Evolutionary conservation across 2,888 invertebrate genomes (phyloP).

Genomic region (Hirudinaria manillensis): DNA sequence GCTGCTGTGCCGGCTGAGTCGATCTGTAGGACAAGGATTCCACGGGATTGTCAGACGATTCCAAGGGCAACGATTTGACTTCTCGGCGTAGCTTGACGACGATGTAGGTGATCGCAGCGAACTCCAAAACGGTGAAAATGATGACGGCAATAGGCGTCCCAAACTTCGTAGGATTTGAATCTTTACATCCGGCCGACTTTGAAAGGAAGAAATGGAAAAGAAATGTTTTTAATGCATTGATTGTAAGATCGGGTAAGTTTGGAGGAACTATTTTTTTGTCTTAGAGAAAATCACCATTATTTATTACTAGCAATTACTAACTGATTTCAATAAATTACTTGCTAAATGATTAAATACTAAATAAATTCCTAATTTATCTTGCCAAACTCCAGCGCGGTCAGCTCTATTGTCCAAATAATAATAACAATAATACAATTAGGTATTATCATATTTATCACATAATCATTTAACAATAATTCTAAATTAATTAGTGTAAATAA

Average conservation of each 20-base stretch:
- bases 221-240: too few species aligned
- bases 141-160: conserved; percentile 11
- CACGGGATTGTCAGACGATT: neutral
- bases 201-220: neutral
- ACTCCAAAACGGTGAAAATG: conserved; percentile 18
- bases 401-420: too few species aligned
- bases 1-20: neutral
- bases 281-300: too few species aligned
- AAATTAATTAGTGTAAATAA: neutral
- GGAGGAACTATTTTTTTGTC: too few species aligned
- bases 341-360: too few species aligned
- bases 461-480: neutral
- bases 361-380: too few species aligned
- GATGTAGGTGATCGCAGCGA: neutral
- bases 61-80: neutral
- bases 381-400: too few species aligned
- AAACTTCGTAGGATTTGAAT: conserved; percentile 10
- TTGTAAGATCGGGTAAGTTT: too few species aligned
- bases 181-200: conserved; percentile 17
- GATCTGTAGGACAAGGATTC: neutral
- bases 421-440: too few species aligned
- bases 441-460: too few species aligned
- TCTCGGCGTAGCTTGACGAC: conserved; percentile 4
- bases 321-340: too few species aligned
- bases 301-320: too few species aligned